Evolutionary conservation across 2,113 vertebrate species (phyloP).

Genomic region (Trachemys scripta): DNA sequence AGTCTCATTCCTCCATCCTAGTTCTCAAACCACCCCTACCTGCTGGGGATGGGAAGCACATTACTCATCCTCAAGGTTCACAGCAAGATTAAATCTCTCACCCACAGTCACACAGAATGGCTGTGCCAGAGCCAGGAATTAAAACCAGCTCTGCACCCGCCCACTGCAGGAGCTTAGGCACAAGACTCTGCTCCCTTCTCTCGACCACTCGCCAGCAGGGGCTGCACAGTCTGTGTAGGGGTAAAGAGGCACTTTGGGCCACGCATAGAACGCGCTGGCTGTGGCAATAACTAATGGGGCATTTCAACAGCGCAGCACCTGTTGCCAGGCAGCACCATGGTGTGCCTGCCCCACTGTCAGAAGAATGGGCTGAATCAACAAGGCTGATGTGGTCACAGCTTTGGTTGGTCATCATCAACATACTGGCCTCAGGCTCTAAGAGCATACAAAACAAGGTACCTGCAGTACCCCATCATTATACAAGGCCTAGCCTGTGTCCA

Average conservation of each 20-base stretch:
- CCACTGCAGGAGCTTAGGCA: neutral
- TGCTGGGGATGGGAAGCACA: neutral
- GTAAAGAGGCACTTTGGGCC: neutral
- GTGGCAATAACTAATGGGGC: neutral
- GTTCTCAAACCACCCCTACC: neutral
- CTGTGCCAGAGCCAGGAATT: neutral
- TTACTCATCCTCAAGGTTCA: neutral
- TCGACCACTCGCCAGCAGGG: neutral
- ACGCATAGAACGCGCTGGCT: neutral
- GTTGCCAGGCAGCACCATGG: neutral
- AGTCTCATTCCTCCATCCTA: neutral
- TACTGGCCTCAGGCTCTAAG: neutral
- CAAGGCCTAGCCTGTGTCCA: neutral
- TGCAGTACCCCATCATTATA: neutral
- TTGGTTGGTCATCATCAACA: neutral
- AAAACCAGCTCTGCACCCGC: neutral
- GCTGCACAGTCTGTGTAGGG: neutral
- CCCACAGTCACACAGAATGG: neutral
- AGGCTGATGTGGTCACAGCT: neutral
- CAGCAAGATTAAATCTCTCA: neutral
- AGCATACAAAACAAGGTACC: neutral
- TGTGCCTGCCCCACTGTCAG: accelerated
- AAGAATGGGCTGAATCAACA: neutral
- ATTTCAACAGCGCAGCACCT: accelerated
- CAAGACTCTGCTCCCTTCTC: too few relatives aligned